Base-by-base conservation (phyloP, 1,140 invertebrate genomes). In the Drosophila repleta region DNA sequence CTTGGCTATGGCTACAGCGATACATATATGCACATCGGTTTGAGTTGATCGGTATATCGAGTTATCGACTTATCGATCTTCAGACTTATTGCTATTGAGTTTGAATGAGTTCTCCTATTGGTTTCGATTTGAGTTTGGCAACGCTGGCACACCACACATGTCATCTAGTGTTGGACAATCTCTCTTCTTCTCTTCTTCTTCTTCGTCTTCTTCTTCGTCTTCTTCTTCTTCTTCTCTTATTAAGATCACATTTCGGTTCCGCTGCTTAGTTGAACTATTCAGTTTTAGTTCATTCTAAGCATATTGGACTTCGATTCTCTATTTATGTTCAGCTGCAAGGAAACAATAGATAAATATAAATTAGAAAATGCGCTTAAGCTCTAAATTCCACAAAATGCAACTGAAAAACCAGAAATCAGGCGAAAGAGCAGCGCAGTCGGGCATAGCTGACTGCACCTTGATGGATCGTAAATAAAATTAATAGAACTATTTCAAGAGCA, bases 211-310 rank as follows among this genome's bases (percentile, higher is more conserved):
- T 48, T 29, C 10, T 46, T n/a, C 21, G 21, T n/a, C n/a, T 41
- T 63, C 29, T 20, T 1, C 10, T 20, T 56, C 55, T 17, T 49
- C 13, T 48, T 29, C 10, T 46, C 15, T 52, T 63, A 45, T 45
- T 57, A 57, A 39, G 46, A 37, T 70, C 53, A 74, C 71, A 74
- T 74, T 57, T 24, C 15, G 2, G 20, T 20, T n/a, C 26, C 46
- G 21, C 32, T 51, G 20, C 39, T 29, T 29, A 51, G 24, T 56
- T 64, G 4, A 35, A 35, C 11, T 13, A 35, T 11, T 11, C 39
- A 57, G 37, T 69, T 55, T 48, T 26, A 69, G 58, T 63, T 69
- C 21, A 35, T 29, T 46, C 37, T 52, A 65, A 66, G 63, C 69
- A 55, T 61, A 53, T 55, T 66, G 18, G 18, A 67, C 46, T 67